Conservation (phyloP, 2,888 invertebrate species). For the Octodonta nipae region DNA sequence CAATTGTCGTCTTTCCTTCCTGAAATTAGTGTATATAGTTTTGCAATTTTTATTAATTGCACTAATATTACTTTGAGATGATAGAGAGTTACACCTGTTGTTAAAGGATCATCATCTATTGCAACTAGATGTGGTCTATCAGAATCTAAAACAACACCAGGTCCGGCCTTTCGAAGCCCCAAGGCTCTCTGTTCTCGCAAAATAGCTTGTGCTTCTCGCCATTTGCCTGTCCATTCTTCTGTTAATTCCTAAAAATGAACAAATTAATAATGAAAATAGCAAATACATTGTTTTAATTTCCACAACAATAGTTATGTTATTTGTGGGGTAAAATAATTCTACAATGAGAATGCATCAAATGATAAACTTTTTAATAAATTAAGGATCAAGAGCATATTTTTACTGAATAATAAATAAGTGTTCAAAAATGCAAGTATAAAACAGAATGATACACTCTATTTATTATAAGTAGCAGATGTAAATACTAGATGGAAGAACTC, state of each 20-base stretch:
- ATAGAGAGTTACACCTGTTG: constrained; percentile 82
- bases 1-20: constrained; percentile 78
- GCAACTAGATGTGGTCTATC: constrained; percentile 86
- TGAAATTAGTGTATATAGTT: constrained; percentile 22
- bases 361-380: no score
- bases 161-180: constrained; percentile 73
- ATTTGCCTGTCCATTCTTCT: constrained; percentile 87
- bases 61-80: constrained; percentile 63
- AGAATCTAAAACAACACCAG: constrained; percentile 78
- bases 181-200: constrained; percentile 76
- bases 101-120: constrained; percentile 78
- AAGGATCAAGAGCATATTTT: no score
- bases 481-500: no score
- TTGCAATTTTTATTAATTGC: constrained; percentile 1
- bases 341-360: no score
- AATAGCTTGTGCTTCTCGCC: constrained; percentile 81
- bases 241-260: constrained; percentile 48
- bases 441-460: no score
- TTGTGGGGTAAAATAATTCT: no score
- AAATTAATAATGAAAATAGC: no score
- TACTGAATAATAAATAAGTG: no score
- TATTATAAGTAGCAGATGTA: no score
- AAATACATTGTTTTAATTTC: no score
- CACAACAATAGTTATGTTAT: no score
- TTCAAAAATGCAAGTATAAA: no score